Base-by-base conservation (phyloP, 2,888 invertebrate genomes). In the Hemithea aestivaria region DNA sequence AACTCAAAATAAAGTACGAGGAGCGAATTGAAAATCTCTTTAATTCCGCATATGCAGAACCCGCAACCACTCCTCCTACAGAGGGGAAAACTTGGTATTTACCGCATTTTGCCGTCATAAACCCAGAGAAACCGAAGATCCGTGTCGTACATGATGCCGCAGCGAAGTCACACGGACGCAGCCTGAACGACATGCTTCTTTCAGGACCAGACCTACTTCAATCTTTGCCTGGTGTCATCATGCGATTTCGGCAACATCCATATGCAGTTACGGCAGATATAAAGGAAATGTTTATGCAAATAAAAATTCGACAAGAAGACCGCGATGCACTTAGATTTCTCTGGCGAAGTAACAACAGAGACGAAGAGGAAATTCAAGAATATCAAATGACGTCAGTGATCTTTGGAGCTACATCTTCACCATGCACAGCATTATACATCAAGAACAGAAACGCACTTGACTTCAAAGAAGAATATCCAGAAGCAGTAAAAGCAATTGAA, bases 181-280 rank as follows among this genome's bases (percentile, higher is more conserved):
- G 35, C 2, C 40, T 50, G 2, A 51, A 53, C 32, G 45, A 45
- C 16, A 22, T 21, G 1, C 36, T 51, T 2, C 27, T 56, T 1
- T 16, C 44, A 0, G 56, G 60, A 2, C 56, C 62, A 0, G 59
- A 62, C 29, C 25, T 64, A 1, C 37, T 60, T 0, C 47, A 53
- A 8, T 46, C 55, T 0, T 26, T 64, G 2, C 30, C 42, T 0
- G 60, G 62, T 0, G 51, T 62, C 0, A 7, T 64, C 0, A 34
- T 62, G 43, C 48, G 56, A 0, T 64, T 63, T 30, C 33, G 58
- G n/a, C 48, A 52, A 24, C 33, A 43, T 0, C 10, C 21, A 5
- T n/a, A 35, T 4, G 40, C 40, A 0, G 36, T 39, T 0, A 20
- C 16, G 0, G 39, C 39, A 0, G 44, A 44, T 7, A 40, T 44